Percentiles rank a stretch among this genome's conserved stretches.
Evolutionary conservation across 2,113 vertebrate species (phyloP).

Genomic region (Ammospiza nelsoni): DNA sequence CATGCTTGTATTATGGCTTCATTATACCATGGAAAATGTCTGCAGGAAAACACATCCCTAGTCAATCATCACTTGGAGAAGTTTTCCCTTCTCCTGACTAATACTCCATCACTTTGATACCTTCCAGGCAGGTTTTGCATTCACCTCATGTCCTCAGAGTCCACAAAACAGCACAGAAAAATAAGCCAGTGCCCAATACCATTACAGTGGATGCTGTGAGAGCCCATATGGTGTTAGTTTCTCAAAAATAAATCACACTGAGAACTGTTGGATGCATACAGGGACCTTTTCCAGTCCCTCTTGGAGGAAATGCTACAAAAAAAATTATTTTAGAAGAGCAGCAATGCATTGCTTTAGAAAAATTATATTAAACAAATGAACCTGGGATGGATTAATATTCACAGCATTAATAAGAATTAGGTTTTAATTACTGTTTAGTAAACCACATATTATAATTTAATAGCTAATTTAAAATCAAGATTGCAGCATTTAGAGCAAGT

Average conservation of each 20-base stretch:
- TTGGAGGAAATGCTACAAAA: not conserved
- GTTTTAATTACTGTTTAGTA: constrained; percentile 52
- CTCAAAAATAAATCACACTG: constrained; percentile 52
- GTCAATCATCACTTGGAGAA: constrained; percentile 12
- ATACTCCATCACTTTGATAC: not conserved
- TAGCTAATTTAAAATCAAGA: constrained; percentile 26
- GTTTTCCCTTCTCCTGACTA: constrained; percentile 13
- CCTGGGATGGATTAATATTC: not conserved
- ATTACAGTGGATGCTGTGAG: not conserved
- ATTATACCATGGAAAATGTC: not conserved
- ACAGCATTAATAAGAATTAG: constrained; percentile 55
- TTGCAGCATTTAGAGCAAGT: not conserved
- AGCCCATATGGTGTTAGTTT: constrained; percentile 23
- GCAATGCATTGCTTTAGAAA: not conserved
- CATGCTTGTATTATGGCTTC: constrained; percentile 34
- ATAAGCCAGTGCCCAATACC: constrained; percentile 7
- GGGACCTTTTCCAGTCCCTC: not conserved
- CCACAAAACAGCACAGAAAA: constrained; percentile 33
- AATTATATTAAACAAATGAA: not conserved
- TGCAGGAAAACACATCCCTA: constrained; percentile 18
- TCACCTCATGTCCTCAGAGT: constrained; percentile 17
- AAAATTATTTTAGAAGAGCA: not conserved
- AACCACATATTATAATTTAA: constrained; percentile 12
- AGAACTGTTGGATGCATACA: not conserved
- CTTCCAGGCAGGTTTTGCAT: constrained; percentile 15